Evolutionary conservation across 2,113 vertebrate species (phyloP).

Genomic region (Bubo blakistoni): DNA sequence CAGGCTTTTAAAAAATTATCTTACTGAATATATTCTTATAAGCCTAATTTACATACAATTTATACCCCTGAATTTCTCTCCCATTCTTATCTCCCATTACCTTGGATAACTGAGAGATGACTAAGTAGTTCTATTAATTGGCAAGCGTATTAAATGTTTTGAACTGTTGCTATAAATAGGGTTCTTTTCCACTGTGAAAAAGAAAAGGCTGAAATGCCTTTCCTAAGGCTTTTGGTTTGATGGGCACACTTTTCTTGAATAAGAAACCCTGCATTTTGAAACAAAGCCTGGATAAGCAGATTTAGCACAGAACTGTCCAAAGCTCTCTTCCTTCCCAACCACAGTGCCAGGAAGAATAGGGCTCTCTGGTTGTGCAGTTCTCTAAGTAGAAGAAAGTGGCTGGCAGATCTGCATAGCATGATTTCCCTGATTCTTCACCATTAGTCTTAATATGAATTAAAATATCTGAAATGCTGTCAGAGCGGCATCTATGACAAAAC

Average conservation of each 20-base stretch:
- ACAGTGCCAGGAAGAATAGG: not conserved
- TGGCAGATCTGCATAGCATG: not conserved
- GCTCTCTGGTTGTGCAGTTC: not conserved
- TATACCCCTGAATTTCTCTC: not conserved
- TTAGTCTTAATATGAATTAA: not conserved
- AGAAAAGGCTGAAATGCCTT: not conserved
- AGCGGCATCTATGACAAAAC: not conserved
- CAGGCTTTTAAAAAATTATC: not conserved
- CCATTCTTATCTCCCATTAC: not conserved
- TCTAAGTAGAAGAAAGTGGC: not conserved
- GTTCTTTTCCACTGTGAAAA: not conserved
- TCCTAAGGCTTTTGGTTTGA: not conserved
- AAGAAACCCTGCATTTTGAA: not conserved
- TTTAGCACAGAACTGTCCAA: not conserved
- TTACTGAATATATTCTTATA: not conserved
- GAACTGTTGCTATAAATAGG: not conserved
- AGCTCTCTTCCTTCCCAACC: not conserved
- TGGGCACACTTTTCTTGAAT: not conserved
- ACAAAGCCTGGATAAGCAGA: not conserved
- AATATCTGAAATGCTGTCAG: not conserved
- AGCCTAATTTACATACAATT: not conserved
- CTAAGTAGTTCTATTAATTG: not conserved
- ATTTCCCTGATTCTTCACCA: not conserved
- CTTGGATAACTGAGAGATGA: not conserved
- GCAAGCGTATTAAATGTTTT: not conserved